These are phyloP conservation scores for Synergus itoensis DNA, from an alignment of 2,888 invertebrate species.

Conservation along the genomic window DNA sequence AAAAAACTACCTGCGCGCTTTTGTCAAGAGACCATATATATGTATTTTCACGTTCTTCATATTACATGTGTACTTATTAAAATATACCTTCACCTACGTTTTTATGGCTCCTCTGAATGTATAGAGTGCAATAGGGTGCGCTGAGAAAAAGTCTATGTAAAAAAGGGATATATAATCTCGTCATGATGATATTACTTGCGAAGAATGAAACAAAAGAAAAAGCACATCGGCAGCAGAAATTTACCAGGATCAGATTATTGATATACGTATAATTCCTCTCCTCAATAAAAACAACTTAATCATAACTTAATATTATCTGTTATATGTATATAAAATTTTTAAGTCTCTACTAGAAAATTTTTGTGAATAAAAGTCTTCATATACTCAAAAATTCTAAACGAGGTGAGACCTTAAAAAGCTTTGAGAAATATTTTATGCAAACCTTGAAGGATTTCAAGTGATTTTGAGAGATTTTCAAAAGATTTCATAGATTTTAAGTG, in stretches of 20 bases:
- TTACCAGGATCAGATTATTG: neutral
- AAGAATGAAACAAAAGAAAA: neutral
- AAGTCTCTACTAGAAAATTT: too few species aligned
- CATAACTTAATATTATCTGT: too few species aligned
- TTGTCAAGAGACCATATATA: conserved; percentile 27
- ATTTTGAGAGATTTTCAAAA: too few species aligned
- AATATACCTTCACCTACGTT: neutral
- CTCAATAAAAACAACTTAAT: neutral
- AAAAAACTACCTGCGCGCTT: conserved; percentile 33
- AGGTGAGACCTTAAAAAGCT: too few species aligned
- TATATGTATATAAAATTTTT: too few species aligned
- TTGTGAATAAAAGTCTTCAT: too few species aligned
- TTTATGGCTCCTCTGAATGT: conserved; percentile 13
- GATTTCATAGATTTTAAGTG: too few species aligned
- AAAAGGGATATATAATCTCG: conserved; percentile 10
- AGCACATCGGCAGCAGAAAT: neutral
- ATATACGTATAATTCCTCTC: neutral
- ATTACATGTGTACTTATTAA: conserved; percentile 32
- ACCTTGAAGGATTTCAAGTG: too few species aligned
- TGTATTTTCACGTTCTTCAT: conserved; percentile 30
- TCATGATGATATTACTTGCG: neutral
- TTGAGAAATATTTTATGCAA: too few species aligned
- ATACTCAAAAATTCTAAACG: too few species aligned
- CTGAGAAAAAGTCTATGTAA: conserved; percentile 7
- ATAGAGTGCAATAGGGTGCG: neutral